phyloP scores from a whole-genome alignment of 2,888 invertebrate genomes.

The Mesoligia furuncula region DNA sequence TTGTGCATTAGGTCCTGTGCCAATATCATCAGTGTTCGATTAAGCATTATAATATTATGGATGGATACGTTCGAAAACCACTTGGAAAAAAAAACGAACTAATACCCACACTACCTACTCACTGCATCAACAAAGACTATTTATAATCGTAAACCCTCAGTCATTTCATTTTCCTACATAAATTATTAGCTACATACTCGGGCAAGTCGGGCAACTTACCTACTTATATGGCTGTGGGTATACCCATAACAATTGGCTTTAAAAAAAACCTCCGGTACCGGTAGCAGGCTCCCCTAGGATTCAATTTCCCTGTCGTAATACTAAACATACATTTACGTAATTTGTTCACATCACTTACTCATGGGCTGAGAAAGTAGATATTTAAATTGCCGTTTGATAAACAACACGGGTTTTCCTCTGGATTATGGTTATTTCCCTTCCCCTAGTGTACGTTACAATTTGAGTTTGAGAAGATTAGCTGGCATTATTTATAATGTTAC shows the following conservation, averaged over 20 bases:
- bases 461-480: conserved; percentile 31
- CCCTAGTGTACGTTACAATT: conserved; percentile 28
- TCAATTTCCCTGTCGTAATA: conserved; percentile 69
- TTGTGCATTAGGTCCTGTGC: not conserved
- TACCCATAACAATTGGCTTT: conserved; percentile 40
- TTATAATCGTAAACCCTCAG: not conserved
- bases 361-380: conserved; percentile 64
- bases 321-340: conserved; percentile 77
- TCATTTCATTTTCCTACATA: not conserved
- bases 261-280: conserved; percentile 35
- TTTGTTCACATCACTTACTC: conserved; percentile 72
- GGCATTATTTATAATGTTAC: conserved; percentile 30
- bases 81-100: not conserved
- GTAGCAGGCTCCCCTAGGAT: conserved; percentile 68
- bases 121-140: not conserved
- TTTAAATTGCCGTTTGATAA: conserved; percentile 74
- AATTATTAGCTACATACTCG: not conserved
- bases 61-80: not conserved
- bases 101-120: not conserved
- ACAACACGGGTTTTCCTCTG: conserved; percentile 56
- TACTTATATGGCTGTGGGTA: not conserved
- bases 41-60: not conserved
- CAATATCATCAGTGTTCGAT: not conserved
- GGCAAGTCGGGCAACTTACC: not conserved
- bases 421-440: conserved; percentile 37